Conservation (phyloP, 2,888 invertebrate genomes). For the Drosophila subsilvestris region DNA sequence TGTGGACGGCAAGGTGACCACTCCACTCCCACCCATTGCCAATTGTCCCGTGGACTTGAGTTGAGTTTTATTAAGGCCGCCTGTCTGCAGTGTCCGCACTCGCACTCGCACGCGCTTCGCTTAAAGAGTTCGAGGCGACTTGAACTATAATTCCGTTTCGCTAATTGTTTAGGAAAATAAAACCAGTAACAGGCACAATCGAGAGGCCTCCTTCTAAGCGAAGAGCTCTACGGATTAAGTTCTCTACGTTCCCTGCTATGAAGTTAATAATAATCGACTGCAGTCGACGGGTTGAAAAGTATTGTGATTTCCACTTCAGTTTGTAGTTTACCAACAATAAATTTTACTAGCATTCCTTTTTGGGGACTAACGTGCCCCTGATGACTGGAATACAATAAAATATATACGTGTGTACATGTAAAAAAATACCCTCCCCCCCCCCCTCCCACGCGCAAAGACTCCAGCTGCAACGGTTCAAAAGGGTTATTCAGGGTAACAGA, state of each 20-base stretch:
- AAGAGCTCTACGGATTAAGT: too few species aligned
- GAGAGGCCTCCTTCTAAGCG: too few species aligned
- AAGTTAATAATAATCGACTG: too few species aligned
- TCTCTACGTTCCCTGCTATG: too few species aligned
- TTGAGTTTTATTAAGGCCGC: constrained; percentile 50
- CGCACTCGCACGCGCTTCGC: background rate
- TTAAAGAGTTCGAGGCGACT: constrained; percentile 12
- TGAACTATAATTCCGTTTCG: constrained; percentile 45
- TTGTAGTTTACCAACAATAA: background rate
- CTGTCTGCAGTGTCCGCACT: constrained; percentile 23
- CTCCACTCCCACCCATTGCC: background rate
- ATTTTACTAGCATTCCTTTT: too few species aligned
- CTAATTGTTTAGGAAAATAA: constrained; percentile 58
- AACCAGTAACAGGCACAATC: constrained; percentile 10
- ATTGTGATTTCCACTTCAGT: background rate
- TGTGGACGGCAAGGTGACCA: background rate
- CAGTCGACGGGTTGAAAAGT: background rate
- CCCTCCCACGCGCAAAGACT: background rate
- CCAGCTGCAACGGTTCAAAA: background rate
- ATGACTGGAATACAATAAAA: too few species aligned
- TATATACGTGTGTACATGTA: too few species aligned
- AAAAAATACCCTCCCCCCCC: too few species aligned
- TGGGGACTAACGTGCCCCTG: too few species aligned
- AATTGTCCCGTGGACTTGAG: constrained; percentile 32
- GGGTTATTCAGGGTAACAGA: background rate